These are phyloP conservation scores for Diaperis boleti DNA, from an alignment of 2,888 invertebrate species.

Conservation along the genomic window DNA sequence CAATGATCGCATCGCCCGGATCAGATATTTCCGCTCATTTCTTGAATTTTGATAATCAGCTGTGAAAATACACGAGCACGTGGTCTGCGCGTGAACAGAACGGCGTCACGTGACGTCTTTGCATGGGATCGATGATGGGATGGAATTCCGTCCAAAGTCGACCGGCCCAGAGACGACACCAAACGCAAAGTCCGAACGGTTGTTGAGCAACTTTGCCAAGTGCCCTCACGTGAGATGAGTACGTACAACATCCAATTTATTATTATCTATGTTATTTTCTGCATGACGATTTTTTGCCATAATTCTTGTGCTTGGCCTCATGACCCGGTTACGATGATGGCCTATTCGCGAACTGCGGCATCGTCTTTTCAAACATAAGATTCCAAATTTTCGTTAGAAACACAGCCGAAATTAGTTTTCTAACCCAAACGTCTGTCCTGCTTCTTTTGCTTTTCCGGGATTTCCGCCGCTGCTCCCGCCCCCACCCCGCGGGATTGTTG, in stretches of 20 bases:
- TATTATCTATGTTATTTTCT: not conserved
- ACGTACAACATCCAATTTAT: too few relatives aligned
- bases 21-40: conserved; percentile 2
- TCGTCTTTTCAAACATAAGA: too few relatives aligned
- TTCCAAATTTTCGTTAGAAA: too few relatives aligned
- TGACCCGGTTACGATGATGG: not conserved
- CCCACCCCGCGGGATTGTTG: conserved; percentile 1
- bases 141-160: conserved; percentile 34
- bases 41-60: conserved; percentile 13
- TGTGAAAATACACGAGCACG: conserved; percentile 23
- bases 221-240: conserved; percentile 60
- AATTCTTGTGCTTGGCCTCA: not conserved
- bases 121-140: conserved; percentile 58
- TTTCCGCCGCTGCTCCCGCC: too few relatives aligned
- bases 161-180: conserved; percentile 22
- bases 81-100: conserved; percentile 56
- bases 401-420: too few relatives aligned
- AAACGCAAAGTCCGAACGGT: conserved; percentile 19
- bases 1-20: conserved; percentile 6
- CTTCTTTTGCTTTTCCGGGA: too few relatives aligned
- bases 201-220: conserved; percentile 43
- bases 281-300: conserved; percentile 4
- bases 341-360: too few relatives aligned
- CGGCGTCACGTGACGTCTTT: conserved; percentile 57
- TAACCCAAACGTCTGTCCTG: too few relatives aligned